Conservation (phyloP, 2,113 vertebrate species). For the Macaca fascicularis region DNA sequence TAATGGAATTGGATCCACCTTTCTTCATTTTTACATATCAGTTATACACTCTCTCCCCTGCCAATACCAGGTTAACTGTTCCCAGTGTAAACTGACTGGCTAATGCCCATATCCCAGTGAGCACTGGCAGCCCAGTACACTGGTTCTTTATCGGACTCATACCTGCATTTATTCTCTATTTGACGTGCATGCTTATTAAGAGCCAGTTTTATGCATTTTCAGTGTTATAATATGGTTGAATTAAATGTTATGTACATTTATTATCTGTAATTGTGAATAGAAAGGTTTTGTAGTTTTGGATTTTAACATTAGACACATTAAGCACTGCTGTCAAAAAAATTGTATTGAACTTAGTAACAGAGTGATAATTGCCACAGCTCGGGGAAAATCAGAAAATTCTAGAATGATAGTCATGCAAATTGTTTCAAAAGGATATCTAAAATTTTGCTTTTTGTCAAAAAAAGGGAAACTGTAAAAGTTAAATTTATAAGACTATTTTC, state of each 20-base stretch:
- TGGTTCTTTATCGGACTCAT: background rate
- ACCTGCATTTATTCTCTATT: rapidly evolving
- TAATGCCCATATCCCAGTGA: rapidly evolving
- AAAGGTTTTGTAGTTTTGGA: background rate
- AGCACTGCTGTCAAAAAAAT: background rate
- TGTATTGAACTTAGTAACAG: background rate
- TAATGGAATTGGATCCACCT: background rate
- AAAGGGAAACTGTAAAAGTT: background rate
- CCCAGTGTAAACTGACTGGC: background rate
- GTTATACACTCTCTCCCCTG: rapidly evolving
- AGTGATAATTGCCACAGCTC: background rate
- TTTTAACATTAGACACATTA: background rate
- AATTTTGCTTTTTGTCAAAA: background rate
- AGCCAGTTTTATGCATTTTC: no score
- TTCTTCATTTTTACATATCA: background rate
- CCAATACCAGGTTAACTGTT: background rate
- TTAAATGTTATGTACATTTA: background rate
- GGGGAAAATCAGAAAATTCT: background rate
- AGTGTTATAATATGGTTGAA: background rate
- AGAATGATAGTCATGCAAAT: background rate
- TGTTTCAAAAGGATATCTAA: background rate
- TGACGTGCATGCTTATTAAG: rapidly evolving
- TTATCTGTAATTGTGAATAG: background rate
- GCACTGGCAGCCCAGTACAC: no score
- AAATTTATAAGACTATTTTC: background rate